phyloP scores from a whole-genome alignment of 2,113 vertebrate genomes.

The Percopsis transmontana region DNA sequence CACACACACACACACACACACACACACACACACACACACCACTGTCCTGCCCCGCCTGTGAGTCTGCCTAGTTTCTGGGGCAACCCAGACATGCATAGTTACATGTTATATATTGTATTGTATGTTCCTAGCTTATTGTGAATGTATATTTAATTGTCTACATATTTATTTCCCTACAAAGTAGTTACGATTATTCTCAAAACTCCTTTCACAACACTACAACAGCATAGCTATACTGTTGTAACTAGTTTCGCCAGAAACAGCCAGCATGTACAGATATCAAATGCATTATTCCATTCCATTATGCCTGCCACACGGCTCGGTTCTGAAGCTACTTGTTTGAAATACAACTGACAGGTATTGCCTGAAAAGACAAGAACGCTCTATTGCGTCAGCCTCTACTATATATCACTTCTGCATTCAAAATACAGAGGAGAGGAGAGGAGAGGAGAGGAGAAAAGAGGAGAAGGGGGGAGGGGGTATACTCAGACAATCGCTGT shows the following conservation, averaged over 20 bases:
- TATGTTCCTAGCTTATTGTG: too few relatives aligned
- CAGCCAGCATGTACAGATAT: not conserved
- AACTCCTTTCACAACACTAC: too few relatives aligned
- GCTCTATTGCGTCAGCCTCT: slow-evolving; percentile 6
- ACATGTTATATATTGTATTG: too few relatives aligned
- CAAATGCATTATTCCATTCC: slow-evolving; percentile 6
- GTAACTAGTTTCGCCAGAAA: not conserved
- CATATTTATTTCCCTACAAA: too few relatives aligned
- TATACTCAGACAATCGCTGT: slow-evolving; percentile 61
- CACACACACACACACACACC: not conserved
- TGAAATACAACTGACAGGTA: slow-evolving; percentile 30
- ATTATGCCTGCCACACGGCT: slow-evolving; percentile 4
- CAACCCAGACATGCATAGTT: not conserved
- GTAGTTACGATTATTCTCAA: too few relatives aligned
- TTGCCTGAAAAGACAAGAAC: slow-evolving; percentile 21
- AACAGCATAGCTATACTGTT: not conserved
- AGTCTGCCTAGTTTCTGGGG: too few relatives aligned
- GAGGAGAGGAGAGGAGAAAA: slow-evolving; percentile 7
- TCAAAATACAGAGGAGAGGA: not conserved
- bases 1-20: not conserved
- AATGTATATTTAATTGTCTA: too few relatives aligned
- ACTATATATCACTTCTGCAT: slow-evolving; percentile 21
- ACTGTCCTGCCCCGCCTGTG: not conserved
- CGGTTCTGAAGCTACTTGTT: slow-evolving; percentile 16
- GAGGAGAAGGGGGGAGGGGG: not conserved